phyloP scores from a whole-genome alignment of 2,888 invertebrate species.

The Monochamus alternatus region DNA sequence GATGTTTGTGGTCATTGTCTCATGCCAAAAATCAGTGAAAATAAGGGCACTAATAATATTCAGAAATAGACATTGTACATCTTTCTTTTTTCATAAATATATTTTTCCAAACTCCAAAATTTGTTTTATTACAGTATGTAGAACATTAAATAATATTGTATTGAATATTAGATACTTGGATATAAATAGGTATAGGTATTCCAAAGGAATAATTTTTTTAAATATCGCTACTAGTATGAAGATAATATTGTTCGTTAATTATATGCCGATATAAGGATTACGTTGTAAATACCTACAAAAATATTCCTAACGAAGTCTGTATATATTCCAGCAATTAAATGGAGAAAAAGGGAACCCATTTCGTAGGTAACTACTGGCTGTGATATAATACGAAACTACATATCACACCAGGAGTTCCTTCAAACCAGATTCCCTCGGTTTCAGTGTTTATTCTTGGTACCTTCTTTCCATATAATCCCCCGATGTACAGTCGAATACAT shows the following conservation, averaged over 20 bases:
- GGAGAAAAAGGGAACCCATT: conserved; percentile 64
- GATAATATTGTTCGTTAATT: too few relatives aligned
- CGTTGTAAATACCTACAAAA: too few relatives aligned
- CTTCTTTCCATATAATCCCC: conserved; percentile 41
- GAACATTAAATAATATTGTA: neutral
- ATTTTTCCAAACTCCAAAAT: too few relatives aligned
- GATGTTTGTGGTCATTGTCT: neutral
- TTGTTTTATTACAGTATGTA: neutral
- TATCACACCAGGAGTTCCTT: conserved; percentile 72
- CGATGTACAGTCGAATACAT: conserved; percentile 67
- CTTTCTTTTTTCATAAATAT: too few relatives aligned
- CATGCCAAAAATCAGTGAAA: too few relatives aligned
- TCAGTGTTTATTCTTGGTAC: neutral
- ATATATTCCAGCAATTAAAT: neutral
- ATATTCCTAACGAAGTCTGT: too few relatives aligned
- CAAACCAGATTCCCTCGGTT: conserved; percentile 69
- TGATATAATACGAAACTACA: conserved; percentile 69
- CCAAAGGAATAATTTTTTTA: too few relatives aligned
- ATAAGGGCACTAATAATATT: too few relatives aligned
- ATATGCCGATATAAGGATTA: too few relatives aligned
- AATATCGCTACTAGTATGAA: too few relatives aligned
- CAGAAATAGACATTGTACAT: too few relatives aligned
- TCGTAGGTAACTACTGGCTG: conserved; percentile 72
- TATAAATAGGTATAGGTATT: too few relatives aligned
- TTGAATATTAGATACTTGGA: neutral